Conservation (phyloP, 2,797 vertebrate species). For the Dromococcyx pavoninus region DNA sequence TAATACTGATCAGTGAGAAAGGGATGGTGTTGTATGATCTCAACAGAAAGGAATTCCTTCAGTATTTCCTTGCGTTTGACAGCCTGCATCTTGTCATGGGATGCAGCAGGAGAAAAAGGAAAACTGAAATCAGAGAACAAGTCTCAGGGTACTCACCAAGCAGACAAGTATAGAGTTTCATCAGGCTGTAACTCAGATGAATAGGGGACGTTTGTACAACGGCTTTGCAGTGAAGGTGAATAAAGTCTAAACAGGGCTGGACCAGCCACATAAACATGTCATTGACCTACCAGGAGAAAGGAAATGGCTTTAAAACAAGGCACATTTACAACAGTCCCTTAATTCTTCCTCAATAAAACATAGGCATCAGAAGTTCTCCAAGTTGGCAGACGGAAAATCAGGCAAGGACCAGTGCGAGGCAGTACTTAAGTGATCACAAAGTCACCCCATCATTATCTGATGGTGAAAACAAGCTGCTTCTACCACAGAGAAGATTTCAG, state of each 20-base stretch:
- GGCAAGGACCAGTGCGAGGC: background rate
- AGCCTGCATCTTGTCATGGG: background rate
- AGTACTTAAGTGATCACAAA: background rate
- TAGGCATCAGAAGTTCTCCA: background rate
- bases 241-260: conserved; percentile 88
- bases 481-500: background rate
- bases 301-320: background rate
- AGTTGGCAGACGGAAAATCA: background rate
- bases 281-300: conserved; percentile 76
- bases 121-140: background rate
- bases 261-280: conserved; percentile 91
- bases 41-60: background rate
- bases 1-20: background rate
- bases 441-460: background rate
- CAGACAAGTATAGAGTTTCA: conserved; percentile 86
- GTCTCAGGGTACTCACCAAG: conserved; percentile 78
- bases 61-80: background rate
- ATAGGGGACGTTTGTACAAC: conserved; percentile 85
- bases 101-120: background rate
- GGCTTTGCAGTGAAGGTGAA: conserved; percentile 80
- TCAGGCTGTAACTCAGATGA: conserved; percentile 86
- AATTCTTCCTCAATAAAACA: background rate
- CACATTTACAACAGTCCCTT: background rate
- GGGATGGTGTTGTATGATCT: background rate
- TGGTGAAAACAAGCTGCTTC: background rate